A percentile compares a stretch with the other conserved stretches of the same genome.
These are phyloP conservation scores for Egretta garzetta DNA, from an alignment of 2,113 vertebrate species.

Conservation along the genomic window DNA sequence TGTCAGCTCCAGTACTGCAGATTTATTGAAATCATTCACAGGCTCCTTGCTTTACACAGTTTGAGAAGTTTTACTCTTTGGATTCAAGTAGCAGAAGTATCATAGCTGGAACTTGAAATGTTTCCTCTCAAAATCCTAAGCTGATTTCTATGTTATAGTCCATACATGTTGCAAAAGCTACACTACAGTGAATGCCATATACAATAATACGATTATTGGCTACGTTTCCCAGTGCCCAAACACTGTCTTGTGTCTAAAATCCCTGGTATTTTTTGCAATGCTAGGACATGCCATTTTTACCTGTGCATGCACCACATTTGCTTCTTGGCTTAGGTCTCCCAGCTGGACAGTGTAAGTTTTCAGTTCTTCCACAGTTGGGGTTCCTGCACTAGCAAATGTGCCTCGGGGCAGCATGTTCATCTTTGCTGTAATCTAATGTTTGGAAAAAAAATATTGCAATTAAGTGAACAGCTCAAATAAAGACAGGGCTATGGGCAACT, in stretches of 20 bases:
- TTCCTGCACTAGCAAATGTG: constrained; percentile 59
- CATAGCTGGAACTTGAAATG: neutral
- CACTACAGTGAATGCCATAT: neutral
- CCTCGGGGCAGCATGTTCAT: constrained; percentile 75
- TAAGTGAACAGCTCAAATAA: neutral
- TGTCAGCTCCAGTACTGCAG: neutral
- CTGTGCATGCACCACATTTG: constrained; percentile 62
- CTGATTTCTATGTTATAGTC: neutral
- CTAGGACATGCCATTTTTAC: constrained; percentile 44
- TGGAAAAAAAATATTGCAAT: constrained; percentile 13
- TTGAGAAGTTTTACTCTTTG: neutral
- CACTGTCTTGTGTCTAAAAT: neutral
- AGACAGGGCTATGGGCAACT: neutral
- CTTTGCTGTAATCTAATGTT: constrained; percentile 61
- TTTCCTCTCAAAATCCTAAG: neutral
- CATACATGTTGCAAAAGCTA: neutral
- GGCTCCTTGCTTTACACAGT: neutral
- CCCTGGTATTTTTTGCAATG: neutral
- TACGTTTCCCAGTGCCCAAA: neutral
- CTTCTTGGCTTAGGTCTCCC: constrained; percentile 78
- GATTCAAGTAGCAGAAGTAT: neutral
- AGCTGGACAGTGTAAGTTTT: constrained; percentile 76
- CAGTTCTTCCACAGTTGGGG: constrained; percentile 80
- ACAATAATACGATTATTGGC: neutral
- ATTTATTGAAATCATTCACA: neutral